Evolutionary conservation across 2,797 vertebrate species (phyloP), one percentile per base, ranked within the genome.

Genomic region (Phrynocephalus vlangalii): DNA sequence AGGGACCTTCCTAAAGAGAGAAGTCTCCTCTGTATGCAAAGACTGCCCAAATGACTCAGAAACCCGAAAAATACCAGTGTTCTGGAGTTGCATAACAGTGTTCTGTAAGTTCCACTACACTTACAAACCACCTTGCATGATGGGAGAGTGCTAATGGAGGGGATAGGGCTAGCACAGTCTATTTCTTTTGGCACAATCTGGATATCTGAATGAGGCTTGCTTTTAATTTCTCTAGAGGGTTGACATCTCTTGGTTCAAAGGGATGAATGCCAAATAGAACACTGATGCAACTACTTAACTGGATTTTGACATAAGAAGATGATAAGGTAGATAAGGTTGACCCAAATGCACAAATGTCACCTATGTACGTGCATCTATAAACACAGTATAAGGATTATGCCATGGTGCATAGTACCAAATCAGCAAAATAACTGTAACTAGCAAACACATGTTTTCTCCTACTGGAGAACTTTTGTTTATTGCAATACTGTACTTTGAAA

Each of bases 321-420:
- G 60, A 68, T 84, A 80, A 87, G 78, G 38, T n/a, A 63, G 60
- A 56, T 84, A 80, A 87, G 72, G 38, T n/a, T 26, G 24, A 83
- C 83, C 76, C 56, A 67, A 75, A 33, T 66, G 48, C 50, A 90
- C 82, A 67, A 33, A 77, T n/a, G 18, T 38, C 50, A 73, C 26
- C 33, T 52, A 84, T 77, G 20, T 85, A n/a, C 20, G 60, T 63
- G 18, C 13, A 63, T 50, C 11, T 1, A 63, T 70, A 71, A 91
- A 20, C 20, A 86, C 81, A 77, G 85, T 92, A 87, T 1, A 75
- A 67, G 15, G 81, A 10, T 7, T 5, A 20, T 52, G 68, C 76
- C 85, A 88, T 28, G 67, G 84, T 91, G 44, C 24, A 83, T 71
- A 86, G 87, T 82, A 9, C 0, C 82, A 93, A 93, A 94, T 90